Percentiles rank a stretch among this genome's conserved stretches.
phyloP scores from a whole-genome alignment of 2,888 invertebrate genomes.

The Timandra comae region DNA sequence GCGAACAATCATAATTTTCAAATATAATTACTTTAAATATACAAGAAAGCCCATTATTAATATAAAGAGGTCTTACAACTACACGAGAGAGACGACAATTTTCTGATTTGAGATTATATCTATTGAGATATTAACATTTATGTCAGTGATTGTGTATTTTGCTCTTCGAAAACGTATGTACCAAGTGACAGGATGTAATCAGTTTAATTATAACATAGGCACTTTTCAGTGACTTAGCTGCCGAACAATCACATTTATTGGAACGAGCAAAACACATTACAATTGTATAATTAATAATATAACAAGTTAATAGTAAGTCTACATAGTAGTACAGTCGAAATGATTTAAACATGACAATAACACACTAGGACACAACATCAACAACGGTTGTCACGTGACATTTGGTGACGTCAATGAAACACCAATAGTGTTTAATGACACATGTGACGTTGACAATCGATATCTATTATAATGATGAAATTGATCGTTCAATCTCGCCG shows the following conservation, averaged over 20 bases:
- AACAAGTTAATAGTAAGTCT: neutral
- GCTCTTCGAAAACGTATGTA: too few relatives aligned
- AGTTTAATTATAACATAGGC: neutral
- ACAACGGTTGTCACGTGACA: neutral
- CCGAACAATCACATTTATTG: neutral
- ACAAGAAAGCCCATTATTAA: slow-evolving; percentile 23
- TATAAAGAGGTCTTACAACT: slow-evolving; percentile 21
- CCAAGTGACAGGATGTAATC: too few relatives aligned
- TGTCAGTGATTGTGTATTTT: too few relatives aligned
- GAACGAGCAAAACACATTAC: neutral
- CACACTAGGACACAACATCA: neutral
- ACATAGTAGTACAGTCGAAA: too few relatives aligned
- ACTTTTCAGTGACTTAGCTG: neutral
- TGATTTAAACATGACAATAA: neutral
- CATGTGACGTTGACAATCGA: neutral
- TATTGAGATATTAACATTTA: slow-evolving; percentile 7
- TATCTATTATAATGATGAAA: neutral
- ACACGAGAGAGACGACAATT: slow-evolving; percentile 23
- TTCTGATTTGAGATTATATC: slow-evolving; percentile 18
- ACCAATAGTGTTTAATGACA: neutral
- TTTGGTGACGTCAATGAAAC: neutral
- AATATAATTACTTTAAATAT: slow-evolving; percentile 21
- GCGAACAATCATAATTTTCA: slow-evolving; percentile 21
- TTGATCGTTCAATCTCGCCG: neutral
- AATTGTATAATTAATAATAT: too few relatives aligned